Percentiles rank a stretch among this genome's conserved stretches.
Conservation (phyloP, 2,888 invertebrate species). For the Athalia rosae region DNA sequence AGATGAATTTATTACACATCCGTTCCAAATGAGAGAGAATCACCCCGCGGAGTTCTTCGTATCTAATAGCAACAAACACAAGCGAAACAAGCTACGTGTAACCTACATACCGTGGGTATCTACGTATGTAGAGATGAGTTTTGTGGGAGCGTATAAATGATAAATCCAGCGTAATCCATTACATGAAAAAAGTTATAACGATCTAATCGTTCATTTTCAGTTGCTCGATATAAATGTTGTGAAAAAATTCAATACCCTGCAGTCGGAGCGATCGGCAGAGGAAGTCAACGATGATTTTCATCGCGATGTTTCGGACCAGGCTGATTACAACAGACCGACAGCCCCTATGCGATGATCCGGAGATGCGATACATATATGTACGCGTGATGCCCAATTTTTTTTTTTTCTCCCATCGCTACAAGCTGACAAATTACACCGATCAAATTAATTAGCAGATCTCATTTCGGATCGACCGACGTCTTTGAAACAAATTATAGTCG, state of each 20-base stretch:
- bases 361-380: neutral
- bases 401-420: neutral
- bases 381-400: no score
- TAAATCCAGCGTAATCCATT: constrained; percentile 16
- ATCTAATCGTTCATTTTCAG: neutral
- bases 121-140: neutral
- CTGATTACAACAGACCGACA: constrained; percentile 15
- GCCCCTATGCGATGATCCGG: neutral
- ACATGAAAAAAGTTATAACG: neutral
- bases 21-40: no score
- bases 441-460: constrained; percentile 34
- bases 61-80: constrained; percentile 30
- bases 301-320: neutral
- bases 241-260: neutral
- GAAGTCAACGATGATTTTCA: neutral
- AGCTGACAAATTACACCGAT: constrained; percentile 26
- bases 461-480: constrained; percentile 9
- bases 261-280: neutral
- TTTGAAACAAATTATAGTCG: neutral
- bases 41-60: neutral
- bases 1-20: no score
- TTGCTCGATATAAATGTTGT: constrained; percentile 9
- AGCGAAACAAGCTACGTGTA: constrained; percentile 24
- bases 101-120: neutral
- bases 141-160: neutral